Percentiles rank a stretch among this genome's conserved stretches.
Evolutionary conservation across 2,797 vertebrate genomes (phyloP).

Genomic region (Clarias platycephalus): DNA sequence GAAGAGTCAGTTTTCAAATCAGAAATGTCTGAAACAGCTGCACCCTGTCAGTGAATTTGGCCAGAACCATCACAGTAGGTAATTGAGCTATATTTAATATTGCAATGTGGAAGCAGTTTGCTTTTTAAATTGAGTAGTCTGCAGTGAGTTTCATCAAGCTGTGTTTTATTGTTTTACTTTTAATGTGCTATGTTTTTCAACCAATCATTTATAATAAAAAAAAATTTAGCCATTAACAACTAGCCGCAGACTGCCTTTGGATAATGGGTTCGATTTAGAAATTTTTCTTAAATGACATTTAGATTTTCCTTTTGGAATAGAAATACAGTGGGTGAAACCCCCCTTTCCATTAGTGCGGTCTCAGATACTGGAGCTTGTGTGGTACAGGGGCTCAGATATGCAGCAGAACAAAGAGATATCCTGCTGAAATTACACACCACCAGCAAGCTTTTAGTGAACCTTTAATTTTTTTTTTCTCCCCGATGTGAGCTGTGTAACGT

Average conservation of each 20-base stretch:
- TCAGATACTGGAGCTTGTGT: neutral
- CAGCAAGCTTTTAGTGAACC: neutral
- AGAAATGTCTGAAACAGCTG: neutral
- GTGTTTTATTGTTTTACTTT: neutral
- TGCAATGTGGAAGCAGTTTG: neutral
- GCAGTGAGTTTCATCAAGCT: neutral
- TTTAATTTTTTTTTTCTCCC: neutral
- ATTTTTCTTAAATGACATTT: neutral
- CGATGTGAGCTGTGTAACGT: neutral
- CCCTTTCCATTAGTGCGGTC: neutral
- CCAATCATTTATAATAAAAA: neutral
- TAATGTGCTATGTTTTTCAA: neutral
- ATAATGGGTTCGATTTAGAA: neutral
- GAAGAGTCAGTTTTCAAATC: conserved; percentile 8
- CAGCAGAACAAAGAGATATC: neutral
- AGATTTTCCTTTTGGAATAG: neutral
- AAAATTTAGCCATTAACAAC: neutral
- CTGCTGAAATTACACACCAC: neutral
- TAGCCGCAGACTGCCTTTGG: neutral
- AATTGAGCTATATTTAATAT: neutral
- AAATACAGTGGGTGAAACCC: neutral
- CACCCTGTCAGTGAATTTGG: neutral
- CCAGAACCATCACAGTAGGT: neutral
- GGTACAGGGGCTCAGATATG: neutral
- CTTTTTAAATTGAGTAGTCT: neutral